Base-by-base conservation (phyloP, 2,113 vertebrate species). In the Sturnira hondurensis region DNA sequence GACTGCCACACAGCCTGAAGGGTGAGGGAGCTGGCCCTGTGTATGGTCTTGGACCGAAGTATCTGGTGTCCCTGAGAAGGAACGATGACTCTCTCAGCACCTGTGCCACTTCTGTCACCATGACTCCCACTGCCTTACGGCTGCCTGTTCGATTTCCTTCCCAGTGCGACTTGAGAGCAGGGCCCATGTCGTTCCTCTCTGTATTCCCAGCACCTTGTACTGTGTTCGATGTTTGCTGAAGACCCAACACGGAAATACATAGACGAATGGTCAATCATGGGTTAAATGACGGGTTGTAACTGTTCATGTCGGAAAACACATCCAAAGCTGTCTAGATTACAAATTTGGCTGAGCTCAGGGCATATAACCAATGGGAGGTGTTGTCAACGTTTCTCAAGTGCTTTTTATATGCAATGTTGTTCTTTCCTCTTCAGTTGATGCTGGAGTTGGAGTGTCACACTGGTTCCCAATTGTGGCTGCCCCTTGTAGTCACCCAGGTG, bases 131-230 rank as follows among this genome's bases (percentile, higher is more conserved):
- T 7, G 6, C 4, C 10, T 22, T 45, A 1, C 6, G 24, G 7
- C 41, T 76, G 13, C 47, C 45, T 71, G 38, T 22, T 68, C 10
- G 28, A 15, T 41, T 63, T 11, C 10, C 14, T 28, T 56, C 5
- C 14, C 50, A 10, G 0, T 54, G 45, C 73, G 47, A 11, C 5
- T 24, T 36, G 16, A 94, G n/a, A 56, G 28, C 52, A 33, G 63
- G 41, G 50, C 17, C 22, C 4, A 1, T 47, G 26, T 2, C 70
- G 89, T 86, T 89, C 14, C 15, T 43, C 13, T 89, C 41, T 74
- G 3, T 61, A 3, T 9, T 17, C 36, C 0, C 0, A 36, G 73
- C 5, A 38, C 28, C 19, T 41, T 22, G 17, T 11, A 33, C 13
- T 33, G 15, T 24, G 6, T 33, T 67, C 8, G 14, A 45, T 56